Evolutionary conservation across 2,888 invertebrate genomes (phyloP).

Genomic region (Drosophila heteroneura): DNA sequence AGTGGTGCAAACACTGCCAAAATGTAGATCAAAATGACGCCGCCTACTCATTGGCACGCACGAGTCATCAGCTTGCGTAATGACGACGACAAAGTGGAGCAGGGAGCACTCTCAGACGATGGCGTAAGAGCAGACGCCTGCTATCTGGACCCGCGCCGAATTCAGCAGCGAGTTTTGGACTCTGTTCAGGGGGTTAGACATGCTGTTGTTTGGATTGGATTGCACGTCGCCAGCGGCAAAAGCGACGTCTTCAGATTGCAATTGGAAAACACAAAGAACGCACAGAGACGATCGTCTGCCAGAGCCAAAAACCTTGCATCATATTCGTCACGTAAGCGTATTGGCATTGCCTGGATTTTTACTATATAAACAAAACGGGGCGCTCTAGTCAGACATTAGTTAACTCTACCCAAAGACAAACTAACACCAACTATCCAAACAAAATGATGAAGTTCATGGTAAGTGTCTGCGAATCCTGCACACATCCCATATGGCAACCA

Average conservation of each 20-base stretch:
- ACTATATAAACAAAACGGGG: constrained; percentile 68
- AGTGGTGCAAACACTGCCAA: constrained; percentile 51
- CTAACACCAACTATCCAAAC: constrained; percentile 49
- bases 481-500: not conserved
- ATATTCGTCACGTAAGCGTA: constrained; percentile 68
- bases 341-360: constrained; percentile 64
- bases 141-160: constrained; percentile 72
- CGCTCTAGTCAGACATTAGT: constrained; percentile 64
- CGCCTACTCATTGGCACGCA: constrained; percentile 45
- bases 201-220: not conserved
- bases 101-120: constrained; percentile 42
- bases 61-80: constrained; percentile 54
- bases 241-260: constrained; percentile 70
- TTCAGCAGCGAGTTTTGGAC: constrained; percentile 48
- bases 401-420: constrained; percentile 57
- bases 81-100: not conserved
- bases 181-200: constrained; percentile 7
- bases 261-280: constrained; percentile 51
- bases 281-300: constrained; percentile 49
- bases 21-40: constrained; percentile 15
- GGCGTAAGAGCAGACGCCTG: constrained; percentile 69
- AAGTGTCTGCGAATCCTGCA: constrained; percentile 48
- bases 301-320: constrained; percentile 65
- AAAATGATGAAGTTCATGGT: constrained; percentile 76
- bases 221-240: constrained; percentile 57